Evolutionary conservation across 2,797 vertebrate species (phyloP), one percentile per base, ranked within the genome.

Genomic region (Acropternis orthonyx): DNA sequence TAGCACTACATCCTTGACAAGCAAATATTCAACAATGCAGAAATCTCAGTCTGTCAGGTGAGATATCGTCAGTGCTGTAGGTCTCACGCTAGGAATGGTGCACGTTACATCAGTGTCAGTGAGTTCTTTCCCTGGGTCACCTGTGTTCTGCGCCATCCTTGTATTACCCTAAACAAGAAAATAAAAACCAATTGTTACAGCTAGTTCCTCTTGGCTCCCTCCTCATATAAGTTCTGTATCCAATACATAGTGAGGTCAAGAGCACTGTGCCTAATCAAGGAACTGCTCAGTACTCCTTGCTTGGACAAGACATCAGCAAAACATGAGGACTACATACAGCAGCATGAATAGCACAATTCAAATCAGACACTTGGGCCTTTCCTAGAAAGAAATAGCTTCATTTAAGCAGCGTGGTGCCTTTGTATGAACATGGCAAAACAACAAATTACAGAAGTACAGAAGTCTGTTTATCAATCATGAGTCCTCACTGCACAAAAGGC

Each of bases 31-130:
- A 28, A 21, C 51, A 14, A 20, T n/a, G 26, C 28, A 67, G 63
- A 89, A 59, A n/a, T 11, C 61, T 51, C 72, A 14, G 0, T 18
- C 74, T 81, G 28, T 67, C 73, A 54, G 32, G 37, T 62, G 36
- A 75, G 48, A 55, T 59, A 77, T 2, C 5, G 0, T 79, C 56
- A 52, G 4, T 27, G 6, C 2, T 37, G 17, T 0, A 14, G 43
- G 22, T 65, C 73, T 84, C 44, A 43, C 0, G 0, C 56, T n/a
- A 71, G 21, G 21, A 80, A n/a, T 1, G 1, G 10, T 15, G 11
- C 14, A 14, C 0, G 1, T 51, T 24, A 23, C 16, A 74, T n/a
- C 34, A 65, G 26, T 3, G 41, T 56, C 34, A 90, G 52, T 0
- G 17, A 7, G 73, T 10, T 88, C 51, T 30, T 72, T 34, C 16